These are phyloP conservation scores for Nebria ingens DNA, from an alignment of 1,140 invertebrate species.

Conservation along the genomic window DNA sequence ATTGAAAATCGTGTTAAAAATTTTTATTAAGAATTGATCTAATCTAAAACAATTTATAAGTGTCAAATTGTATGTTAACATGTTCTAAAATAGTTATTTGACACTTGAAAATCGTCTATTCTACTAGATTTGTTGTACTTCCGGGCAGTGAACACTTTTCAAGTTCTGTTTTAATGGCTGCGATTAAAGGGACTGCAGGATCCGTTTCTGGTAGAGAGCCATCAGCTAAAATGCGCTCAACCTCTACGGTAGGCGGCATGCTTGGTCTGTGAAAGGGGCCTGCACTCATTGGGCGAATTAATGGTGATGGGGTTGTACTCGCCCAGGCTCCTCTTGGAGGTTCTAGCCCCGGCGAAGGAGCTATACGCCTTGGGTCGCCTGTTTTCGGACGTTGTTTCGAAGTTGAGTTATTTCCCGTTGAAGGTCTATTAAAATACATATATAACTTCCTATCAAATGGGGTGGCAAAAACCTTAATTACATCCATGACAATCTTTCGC, in stretches of 20 bases:
- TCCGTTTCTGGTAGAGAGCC: slow-evolving; percentile 40
- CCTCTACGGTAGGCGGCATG: slow-evolving; percentile 35
- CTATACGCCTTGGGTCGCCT: slow-evolving; percentile 26
- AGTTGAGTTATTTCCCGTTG: slow-evolving; percentile 16
- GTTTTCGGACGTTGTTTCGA: slow-evolving; percentile 33
- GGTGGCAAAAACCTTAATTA: no score
- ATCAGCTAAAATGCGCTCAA: slow-evolving; percentile 38
- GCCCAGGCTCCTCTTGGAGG: slow-evolving; percentile 38
- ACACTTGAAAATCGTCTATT: not conserved
- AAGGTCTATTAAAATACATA: slow-evolving; percentile 7
- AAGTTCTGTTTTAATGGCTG: slow-evolving; percentile 51
- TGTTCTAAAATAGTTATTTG: no score
- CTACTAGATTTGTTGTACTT: slow-evolving; percentile 22
- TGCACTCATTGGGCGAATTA: slow-evolving; percentile 41
- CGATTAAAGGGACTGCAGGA: slow-evolving; percentile 51
- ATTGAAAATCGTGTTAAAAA: no score
- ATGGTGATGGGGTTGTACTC: slow-evolving; percentile 30
- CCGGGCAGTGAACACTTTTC: slow-evolving; percentile 37
- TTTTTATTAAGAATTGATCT: no score
- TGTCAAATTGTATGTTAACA: no score
- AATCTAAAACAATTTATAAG: no score
- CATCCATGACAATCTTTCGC: no score
- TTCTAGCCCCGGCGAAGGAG: slow-evolving; percentile 17
- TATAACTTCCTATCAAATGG: no score
- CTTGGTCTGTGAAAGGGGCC: slow-evolving; percentile 44